A percentile compares a stretch with the other conserved stretches of the same genome.
Evolutionary conservation across 2,888 invertebrate species (phyloP).

Genomic region (Eupithecia centaureata): DNA sequence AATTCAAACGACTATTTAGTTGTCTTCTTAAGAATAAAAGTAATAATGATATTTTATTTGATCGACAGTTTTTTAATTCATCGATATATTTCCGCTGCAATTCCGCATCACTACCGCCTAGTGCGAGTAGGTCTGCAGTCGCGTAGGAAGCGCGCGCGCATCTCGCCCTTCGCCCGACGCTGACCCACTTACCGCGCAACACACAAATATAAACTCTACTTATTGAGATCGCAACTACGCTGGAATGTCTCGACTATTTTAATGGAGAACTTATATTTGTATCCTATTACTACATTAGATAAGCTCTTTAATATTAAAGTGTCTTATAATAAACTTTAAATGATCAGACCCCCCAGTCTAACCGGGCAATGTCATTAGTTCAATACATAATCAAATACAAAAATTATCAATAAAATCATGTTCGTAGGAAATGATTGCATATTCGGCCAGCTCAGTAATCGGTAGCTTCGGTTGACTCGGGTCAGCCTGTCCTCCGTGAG

Average conservation of each 20-base stretch:
- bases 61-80: conserved; percentile 14
- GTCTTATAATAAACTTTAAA: not conserved
- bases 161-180: conserved; percentile 69
- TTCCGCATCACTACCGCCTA: conserved; percentile 50
- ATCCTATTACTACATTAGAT: not conserved
- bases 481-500: conserved; percentile 47
- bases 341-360: no score
- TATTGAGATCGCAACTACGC: conserved; percentile 46
- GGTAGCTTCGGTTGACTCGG: conserved; percentile 40
- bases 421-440: conserved; percentile 31
- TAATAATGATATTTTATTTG: not conserved
- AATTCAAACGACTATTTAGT: not conserved
- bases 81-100: conserved; percentile 37
- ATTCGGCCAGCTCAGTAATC: conserved; percentile 34
- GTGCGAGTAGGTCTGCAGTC: conserved; percentile 43
- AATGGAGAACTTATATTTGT: not conserved
- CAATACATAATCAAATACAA: not conserved
- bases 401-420: not conserved
- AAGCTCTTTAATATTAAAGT: not conserved
- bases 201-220: conserved; percentile 52
- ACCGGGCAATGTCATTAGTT: no score
- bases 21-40: not conserved
- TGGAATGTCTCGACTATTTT: conserved; percentile 33
- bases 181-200: conserved; percentile 64
- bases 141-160: conserved; percentile 69